Base-by-base conservation (phyloP, 2,113 vertebrate genomes). In the Osmerus mordax region DNA sequence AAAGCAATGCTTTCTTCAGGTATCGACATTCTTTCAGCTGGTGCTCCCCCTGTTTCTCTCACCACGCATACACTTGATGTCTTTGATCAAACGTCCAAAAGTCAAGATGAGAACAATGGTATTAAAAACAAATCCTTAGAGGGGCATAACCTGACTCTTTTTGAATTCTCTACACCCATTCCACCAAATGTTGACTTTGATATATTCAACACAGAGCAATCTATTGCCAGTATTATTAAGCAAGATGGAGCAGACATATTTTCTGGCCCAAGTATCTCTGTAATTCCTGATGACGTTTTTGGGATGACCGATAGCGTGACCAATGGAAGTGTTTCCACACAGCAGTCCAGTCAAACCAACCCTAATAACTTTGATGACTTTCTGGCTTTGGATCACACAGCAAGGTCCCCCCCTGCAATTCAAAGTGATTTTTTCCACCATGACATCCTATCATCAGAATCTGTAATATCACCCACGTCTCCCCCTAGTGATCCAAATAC, bases 201-300 rank as follows among this genome's bases (percentile, higher is more conserved):
- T 65, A 86, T 89, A 68, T 90, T 93, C 64, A 69, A 65, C 54
- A 74, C 84, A 66, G 77, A 86, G 16, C 41, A 79, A 21, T 3
- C 56, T 23, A 1, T 60, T 36, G 62, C 71, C 21, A 63, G 67
- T 59, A 23, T 51, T 18, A 32, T 71, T 14, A 9, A 76, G 61
- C 69, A 76, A 70, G 60, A 12, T 61, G 63, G 15, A 81, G 16
- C 36, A 1, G 74, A 76, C 28, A 32, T 54, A 11, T 53, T 76
- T 47, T 56, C 72, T 65, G 74, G 66, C 63, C 73, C 67, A 4
- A 7, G 63, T 13, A 6, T 70, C 0, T 67, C 76, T 4, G 25
- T 19, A 29, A 78, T 84, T 12, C 1, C 70, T 0, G 76, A 81
- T 60, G 85, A 91, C 62, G 73, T 89, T 16, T 89, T 92, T 71